Conservation (phyloP, 2,113 vertebrate species). For the Nycticebus coucang region DNA sequence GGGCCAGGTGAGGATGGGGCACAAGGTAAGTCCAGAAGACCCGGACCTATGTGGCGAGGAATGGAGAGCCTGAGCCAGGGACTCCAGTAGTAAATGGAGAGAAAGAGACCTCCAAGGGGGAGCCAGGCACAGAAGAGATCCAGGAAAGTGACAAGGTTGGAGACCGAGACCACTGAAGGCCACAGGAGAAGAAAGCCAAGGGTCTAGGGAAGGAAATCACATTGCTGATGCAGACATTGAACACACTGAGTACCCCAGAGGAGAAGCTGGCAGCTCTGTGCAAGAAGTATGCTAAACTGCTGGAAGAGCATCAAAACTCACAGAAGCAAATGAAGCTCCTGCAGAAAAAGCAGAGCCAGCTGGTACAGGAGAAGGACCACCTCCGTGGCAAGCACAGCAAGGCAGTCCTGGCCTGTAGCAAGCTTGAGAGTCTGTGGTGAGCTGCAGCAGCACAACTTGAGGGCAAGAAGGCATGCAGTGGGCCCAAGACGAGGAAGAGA, state of each 20-base stretch:
- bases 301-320: conserved; percentile 95
- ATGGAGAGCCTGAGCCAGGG: conserved; percentile 88
- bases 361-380: conserved; percentile 97
- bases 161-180: conserved; percentile 92
- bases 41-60: conserved; percentile 82
- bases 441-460: conserved; percentile 97
- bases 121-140: conserved; percentile 77
- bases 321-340: conserved; percentile 96
- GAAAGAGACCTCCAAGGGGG: conserved; percentile 85
- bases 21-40: conserved; percentile 83
- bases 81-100: conserved; percentile 91
- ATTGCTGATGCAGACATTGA: conserved; percentile 97
- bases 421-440: conserved; percentile 98
- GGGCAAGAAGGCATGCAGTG: conserved; percentile 96
- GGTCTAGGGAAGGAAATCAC: conserved; percentile 98
- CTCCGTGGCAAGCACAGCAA: conserved; percentile 97
- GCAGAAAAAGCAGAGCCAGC: conserved; percentile 97
- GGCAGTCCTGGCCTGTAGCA: conserved; percentile 96
- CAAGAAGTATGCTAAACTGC: conserved; percentile 99
- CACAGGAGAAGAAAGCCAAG: conserved; percentile 96
- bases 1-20: conserved; percentile 82
- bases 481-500: conserved; percentile 97
- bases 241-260: conserved; percentile 97
- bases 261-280: conserved; percentile 96
- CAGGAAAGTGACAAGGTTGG: conserved; percentile 85